Base-by-base conservation (phyloP, 2,113 vertebrate genomes). In the Rhinichthys klamathensis region DNA sequence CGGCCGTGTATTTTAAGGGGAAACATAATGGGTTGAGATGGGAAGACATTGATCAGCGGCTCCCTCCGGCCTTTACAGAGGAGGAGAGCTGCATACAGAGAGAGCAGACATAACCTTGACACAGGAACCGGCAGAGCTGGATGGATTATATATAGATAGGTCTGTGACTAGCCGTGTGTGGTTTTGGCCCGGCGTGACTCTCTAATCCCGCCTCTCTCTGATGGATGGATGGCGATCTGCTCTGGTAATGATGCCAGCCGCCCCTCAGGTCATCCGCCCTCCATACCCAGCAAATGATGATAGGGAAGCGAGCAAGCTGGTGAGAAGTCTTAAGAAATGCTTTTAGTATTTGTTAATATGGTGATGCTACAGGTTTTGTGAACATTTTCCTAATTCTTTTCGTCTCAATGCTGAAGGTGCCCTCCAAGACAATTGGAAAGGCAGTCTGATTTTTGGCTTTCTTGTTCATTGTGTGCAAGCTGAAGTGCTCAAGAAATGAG, bases 191-290 rank as follows among this genome's bases (percentile, higher is more conserved):
- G 38, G 76, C 75, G 21, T 80, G 80, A 80, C 56, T 78, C 54
- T 46, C 38, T 85, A 75, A 87, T 80, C 83, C 75, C 51, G 30
- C 80, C 67, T 83, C 30, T 44, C 75, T 2, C 74, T 61, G 84
- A 84, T 82, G 82, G 80, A 83, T 78, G 79, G 85, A 87, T 72
- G 73, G 75, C 16, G 44, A 82, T 77, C 70, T 80, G 70, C 54
- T 78, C 82, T 25, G 12, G 78, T 86, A 86, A 86, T 84, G 86
- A 87, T 84, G 88, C 74, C 88, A 82, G 72, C 35, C 67, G 18
- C 77, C 35, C 88, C 38, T n/a, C 65, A 49, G 75, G 84, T 85
- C 88, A 54, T 70, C 27, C 58, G 25, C 41, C 8, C 67, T 46
- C 69, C 75, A 51, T 87, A 75, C 63, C 56, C 76, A 72, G 82